Evolutionary conservation across 2,888 invertebrate species (phyloP).

Genomic region (Conops quadrifasciatus): DNA sequence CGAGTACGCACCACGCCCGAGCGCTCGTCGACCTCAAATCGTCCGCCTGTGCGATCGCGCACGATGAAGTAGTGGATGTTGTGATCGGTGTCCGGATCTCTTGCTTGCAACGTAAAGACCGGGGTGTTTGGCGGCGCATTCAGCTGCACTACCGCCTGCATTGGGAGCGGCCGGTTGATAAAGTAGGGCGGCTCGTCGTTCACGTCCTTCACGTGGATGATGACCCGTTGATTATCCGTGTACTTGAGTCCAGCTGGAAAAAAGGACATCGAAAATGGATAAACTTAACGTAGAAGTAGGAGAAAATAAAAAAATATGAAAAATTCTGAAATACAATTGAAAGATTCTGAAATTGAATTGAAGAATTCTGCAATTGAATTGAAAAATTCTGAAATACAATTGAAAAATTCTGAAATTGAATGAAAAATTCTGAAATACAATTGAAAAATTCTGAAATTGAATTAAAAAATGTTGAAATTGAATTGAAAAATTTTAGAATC

Average conservation of each 20-base stretch:
- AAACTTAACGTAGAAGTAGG: neutral
- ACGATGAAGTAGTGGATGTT: conserved; percentile 96
- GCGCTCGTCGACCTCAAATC: conserved; percentile 87
- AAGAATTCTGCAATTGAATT: no score
- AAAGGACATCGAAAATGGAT: conserved; percentile 13
- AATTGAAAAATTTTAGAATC: no score
- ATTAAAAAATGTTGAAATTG: no score
- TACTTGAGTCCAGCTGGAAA: conserved; percentile 68
- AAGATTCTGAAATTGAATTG: no score
- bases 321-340: neutral
- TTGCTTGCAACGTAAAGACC: conserved; percentile 95
- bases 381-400: no score
- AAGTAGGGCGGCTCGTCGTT: conserved; percentile 97
- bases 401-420: no score
- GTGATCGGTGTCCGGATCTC: conserved; percentile 96
- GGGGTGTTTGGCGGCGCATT: conserved; percentile 96
- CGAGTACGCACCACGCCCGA: conserved; percentile 92
- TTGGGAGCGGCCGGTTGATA: conserved; percentile 95
- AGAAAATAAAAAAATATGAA: neutral
- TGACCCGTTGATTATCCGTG: conserved; percentile 94
- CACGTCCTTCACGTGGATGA: conserved; percentile 93
- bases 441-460: no score
- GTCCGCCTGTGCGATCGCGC: conserved; percentile 82
- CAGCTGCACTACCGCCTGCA: conserved; percentile 96
- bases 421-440: no score